Conservation (phyloP, 2,113 vertebrate species). For the Callopanchax toddi region DNA sequence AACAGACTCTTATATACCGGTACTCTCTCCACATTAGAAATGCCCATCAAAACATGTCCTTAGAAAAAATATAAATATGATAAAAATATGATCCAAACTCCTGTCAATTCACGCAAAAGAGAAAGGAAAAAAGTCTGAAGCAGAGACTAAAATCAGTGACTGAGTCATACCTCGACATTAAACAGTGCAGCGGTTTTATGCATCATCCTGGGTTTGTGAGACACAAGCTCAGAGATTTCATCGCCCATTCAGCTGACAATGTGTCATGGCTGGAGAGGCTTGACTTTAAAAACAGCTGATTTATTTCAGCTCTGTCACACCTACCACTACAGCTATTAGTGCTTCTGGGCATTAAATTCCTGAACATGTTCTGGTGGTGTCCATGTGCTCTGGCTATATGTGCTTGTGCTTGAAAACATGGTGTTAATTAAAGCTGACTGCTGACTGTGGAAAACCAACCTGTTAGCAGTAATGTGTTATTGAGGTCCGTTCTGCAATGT, state of each 20-base stretch:
- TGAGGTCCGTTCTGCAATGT: conserved; percentile 22
- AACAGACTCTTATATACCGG: no score
- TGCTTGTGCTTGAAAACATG: neutral
- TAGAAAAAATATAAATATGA: no score
- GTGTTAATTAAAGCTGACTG: conserved; percentile 35
- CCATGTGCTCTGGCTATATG: neutral
- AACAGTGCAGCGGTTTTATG: neutral
- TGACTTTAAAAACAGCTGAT: conserved; percentile 20
- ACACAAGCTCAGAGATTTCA: conserved; percentile 5
- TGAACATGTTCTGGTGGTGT: conserved; percentile 38
- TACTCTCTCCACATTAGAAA: no score
- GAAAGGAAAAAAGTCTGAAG: no score
- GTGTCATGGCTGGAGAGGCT: neutral
- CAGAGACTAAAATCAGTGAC: neutral
- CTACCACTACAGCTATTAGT: conserved; percentile 15
- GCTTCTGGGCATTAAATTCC: conserved; percentile 16
- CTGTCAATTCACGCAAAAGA: conserved; percentile 3
- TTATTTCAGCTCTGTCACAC: conserved; percentile 30
- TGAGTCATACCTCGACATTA: neutral
- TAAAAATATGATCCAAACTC: neutral
- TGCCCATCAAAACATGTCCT: no score
- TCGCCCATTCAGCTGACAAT: conserved; percentile 1
- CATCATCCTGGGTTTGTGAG: conserved; percentile 3
- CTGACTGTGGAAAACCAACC: conserved; percentile 12
- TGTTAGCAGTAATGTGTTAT: conserved; percentile 15